Evolutionary conservation across 2,797 vertebrate species (phyloP), one percentile per base, ranked within the genome.

Genomic region (Morelia viridis): DNA sequence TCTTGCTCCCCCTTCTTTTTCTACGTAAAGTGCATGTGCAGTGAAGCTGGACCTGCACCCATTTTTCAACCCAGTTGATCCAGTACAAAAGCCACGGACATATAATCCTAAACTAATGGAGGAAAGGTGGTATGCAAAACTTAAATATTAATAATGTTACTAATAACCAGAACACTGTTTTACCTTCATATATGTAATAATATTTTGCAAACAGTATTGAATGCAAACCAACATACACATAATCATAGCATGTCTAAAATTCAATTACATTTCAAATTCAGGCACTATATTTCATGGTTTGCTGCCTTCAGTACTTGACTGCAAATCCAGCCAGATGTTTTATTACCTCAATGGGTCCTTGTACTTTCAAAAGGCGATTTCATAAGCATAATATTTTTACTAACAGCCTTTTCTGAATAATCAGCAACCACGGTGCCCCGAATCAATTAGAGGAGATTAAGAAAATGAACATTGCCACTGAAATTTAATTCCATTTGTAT

Each of bases 321-420:
- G 31, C 13, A 62, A 50, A 53, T 28, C 84, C n/a, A 64, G n/a
- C 41, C 28, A 88, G 58, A 87, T 88, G 65, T 91, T 91, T 80
- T 80, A 88, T 91, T 87, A 91, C 57, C 83, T 53, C 85, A 61
- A 35, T 76, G 57, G 6, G 64, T 58, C n/a, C n/a, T 80, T 87
- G 46, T 53, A 87, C 41, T 92, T 87, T 90, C 88, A 87, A 87
- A 87, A 85, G 26, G 76, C 90, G 46, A 62, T 76, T 76, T n/a
- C 64, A 71, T 41, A 91, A 91, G 24, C 50, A 65, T 53, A 17
- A 64, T 22, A 76, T 85, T 90, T 87, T 87, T 31, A 41, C 83
- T 76, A 85, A 92, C 62, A 61, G 46, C 28, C 28, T 92, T 24
- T 62, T 90, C 88, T 87, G 57, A 86, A 92, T 90, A 80, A 80